A percentile compares a stretch with the other conserved stretches of the same genome.
These are phyloP conservation scores for Stenotaenia linearis DNA, from an alignment of 2,888 invertebrate species.

Conservation along the genomic window DNA sequence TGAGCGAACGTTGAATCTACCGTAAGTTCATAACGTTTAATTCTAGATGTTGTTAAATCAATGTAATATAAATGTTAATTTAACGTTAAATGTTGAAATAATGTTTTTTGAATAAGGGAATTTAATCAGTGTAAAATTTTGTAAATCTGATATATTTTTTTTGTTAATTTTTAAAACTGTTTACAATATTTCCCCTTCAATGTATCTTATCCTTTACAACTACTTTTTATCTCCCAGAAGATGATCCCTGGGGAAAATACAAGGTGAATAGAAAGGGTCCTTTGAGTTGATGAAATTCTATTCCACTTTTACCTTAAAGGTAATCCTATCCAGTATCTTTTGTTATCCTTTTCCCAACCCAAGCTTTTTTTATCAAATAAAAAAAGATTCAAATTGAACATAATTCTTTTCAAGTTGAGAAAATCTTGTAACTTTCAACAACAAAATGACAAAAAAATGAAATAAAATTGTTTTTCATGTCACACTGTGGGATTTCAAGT, in stretches of 20 bases:
- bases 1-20: too few relatives aligned
- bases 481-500: background rate
- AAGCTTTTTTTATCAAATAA: background rate
- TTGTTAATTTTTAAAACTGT: too few relatives aligned
- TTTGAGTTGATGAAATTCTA: background rate
- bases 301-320: background rate
- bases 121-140: too few relatives aligned
- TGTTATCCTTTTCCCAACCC: background rate
- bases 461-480: background rate
- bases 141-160: too few relatives aligned
- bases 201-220: background rate
- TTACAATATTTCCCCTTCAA: too few relatives aligned
- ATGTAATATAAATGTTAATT: too few relatives aligned
- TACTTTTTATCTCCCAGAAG: background rate
- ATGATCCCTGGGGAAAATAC: slow-evolving; percentile 4
- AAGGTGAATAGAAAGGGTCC: background rate
- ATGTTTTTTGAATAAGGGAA: too few relatives aligned
- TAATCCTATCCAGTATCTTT: background rate
- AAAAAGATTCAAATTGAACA: too few relatives aligned
- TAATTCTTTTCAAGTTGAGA: background rate
- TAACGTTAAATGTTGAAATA: too few relatives aligned
- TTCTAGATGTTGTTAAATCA: too few relatives aligned
- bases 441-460: background rate
- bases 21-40: too few relatives aligned
- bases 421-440: background rate